Percentiles rank a stretch among this genome's conserved stretches.
These are phyloP conservation scores for Ameiurus melas DNA, from an alignment of 2,113 vertebrate genomes.

Conservation along the genomic window DNA sequence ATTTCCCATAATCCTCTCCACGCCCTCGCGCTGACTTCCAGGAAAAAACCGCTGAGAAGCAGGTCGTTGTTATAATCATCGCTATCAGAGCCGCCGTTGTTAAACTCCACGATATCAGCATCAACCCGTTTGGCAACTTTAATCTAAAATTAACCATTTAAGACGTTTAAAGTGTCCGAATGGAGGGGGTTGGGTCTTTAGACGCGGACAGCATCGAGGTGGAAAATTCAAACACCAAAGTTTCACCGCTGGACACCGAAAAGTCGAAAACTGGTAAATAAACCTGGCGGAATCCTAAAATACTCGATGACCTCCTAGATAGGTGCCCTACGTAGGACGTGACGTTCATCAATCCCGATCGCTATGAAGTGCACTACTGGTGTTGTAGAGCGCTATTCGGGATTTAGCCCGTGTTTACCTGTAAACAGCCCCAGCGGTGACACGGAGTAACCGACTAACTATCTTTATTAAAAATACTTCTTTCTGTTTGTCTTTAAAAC, in stretches of 20 bases:
- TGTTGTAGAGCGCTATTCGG: background rate
- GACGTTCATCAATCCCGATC: background rate
- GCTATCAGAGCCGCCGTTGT: conserved; percentile 64
- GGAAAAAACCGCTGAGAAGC: background rate
- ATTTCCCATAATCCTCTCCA: conserved; percentile 41
- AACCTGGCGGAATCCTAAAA: background rate
- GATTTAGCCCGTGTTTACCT: background rate
- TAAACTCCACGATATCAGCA: conserved; percentile 66
- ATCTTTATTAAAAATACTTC: too few species aligned
- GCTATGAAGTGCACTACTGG: background rate
- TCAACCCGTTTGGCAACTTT: background rate
- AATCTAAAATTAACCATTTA: too few species aligned
- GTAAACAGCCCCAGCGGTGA: background rate
- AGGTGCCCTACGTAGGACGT: background rate
- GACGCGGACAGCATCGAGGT: conserved; percentile 64
- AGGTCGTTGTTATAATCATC: conserved; percentile 67
- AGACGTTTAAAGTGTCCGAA: background rate
- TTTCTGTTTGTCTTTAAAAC: background rate
- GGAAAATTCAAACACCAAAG: conserved; percentile 61
- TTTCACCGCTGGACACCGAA: conserved; percentile 58
- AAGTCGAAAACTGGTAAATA: conserved; percentile 68
- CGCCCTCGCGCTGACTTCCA: background rate
- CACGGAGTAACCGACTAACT: too few species aligned
- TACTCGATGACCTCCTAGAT: background rate
- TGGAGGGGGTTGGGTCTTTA: conserved; percentile 69